Evolutionary conservation across 2,113 vertebrate genomes (phyloP).

Genomic region (Micronisus gabar): DNA sequence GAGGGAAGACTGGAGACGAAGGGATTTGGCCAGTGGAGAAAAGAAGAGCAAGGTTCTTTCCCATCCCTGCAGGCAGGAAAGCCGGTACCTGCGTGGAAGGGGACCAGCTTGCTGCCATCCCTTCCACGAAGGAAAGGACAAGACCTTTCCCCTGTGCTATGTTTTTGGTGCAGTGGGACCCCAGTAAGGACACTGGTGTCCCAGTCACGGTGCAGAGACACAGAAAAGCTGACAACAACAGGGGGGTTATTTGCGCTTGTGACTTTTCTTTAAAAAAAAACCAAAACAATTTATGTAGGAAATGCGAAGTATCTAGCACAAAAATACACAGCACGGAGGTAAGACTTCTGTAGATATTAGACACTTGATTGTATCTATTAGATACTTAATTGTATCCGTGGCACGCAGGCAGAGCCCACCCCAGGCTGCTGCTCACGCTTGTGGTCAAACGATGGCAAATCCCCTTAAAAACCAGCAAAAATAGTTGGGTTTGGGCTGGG

Average conservation of each 20-base stretch:
- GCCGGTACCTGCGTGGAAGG: background rate
- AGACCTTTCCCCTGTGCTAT: background rate
- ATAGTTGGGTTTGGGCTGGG: background rate
- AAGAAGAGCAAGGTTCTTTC: background rate
- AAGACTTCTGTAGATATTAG: background rate
- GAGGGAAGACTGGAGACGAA: background rate
- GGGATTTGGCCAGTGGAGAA: background rate
- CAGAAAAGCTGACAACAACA: background rate
- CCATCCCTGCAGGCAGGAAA: background rate
- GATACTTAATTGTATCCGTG: background rate
- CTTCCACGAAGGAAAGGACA: background rate
- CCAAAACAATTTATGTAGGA: constrained; percentile 18
- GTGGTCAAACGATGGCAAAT: background rate
- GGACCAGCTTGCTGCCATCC: background rate
- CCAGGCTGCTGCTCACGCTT: background rate
- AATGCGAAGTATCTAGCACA: background rate
- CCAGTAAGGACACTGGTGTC: background rate
- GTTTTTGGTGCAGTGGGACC: background rate
- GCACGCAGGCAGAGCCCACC: background rate
- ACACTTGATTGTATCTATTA: background rate
- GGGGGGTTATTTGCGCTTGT: background rate
- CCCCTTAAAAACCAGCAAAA: background rate
- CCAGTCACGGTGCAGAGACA: background rate
- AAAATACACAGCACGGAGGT: background rate
- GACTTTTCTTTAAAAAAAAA: background rate